A percentile compares a stretch with the other conserved stretches of the same genome.
These are phyloP conservation scores for Archocentrus centrarchus DNA, from an alignment of 2,113 vertebrate genomes.

Conservation along the genomic window DNA sequence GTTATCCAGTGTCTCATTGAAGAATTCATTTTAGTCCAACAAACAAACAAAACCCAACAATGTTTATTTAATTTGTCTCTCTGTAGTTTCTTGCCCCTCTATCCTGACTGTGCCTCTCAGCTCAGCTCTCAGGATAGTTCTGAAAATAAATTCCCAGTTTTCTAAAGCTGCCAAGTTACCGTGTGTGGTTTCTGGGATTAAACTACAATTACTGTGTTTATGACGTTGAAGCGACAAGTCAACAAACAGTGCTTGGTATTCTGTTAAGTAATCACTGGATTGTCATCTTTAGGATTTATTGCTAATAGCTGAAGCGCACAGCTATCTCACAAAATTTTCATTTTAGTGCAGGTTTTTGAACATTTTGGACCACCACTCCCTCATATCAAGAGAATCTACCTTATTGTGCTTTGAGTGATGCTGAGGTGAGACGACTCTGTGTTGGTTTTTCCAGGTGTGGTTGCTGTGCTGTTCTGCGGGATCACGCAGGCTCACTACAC, in stretches of 20 bases:
- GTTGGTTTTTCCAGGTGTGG: slow-evolving; percentile 84
- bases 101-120: not conserved
- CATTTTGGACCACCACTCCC: not conserved
- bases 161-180: not conserved
- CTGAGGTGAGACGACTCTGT: not conserved
- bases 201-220: not conserved
- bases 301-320: not conserved
- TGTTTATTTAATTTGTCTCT: not conserved
- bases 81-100: not conserved
- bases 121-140: not conserved
- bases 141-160: not conserved
- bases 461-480: slow-evolving; percentile 96
- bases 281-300: not conserved
- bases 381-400: not conserved
- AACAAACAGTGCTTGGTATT: not conserved
- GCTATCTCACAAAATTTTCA: rapidly evolving
- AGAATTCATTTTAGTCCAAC: not conserved
- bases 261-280: not conserved
- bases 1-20: not conserved
- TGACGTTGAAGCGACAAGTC: not conserved
- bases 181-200: not conserved
- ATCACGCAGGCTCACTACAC: slow-evolving; percentile 99
- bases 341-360: not conserved
- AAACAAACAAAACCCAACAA: not conserved
- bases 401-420: not conserved